Evolutionary conservation across 2,888 invertebrate species (phyloP), one percentile per base, ranked within the genome.

Genomic region (Drosophila mercatorum): DNA sequence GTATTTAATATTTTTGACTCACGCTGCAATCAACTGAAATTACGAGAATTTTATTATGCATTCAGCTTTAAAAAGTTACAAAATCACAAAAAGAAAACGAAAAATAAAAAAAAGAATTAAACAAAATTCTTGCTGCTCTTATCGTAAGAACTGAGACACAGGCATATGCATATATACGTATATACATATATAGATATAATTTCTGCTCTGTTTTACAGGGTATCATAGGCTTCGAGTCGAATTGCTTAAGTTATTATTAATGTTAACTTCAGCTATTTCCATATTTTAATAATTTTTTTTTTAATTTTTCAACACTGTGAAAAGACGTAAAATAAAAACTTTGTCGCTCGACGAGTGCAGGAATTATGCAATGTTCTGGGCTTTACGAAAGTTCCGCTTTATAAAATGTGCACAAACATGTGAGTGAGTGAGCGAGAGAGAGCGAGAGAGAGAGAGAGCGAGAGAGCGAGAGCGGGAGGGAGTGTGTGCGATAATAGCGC

Each of bases 351-450:
- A 3, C 53, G 40, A 53, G 38, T 40, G 40, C 34, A 28, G 26
- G 40, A 11, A 55, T 55, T 55, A 55, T 55, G 53, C 38, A 55
- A 55, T 53, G 53, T 40, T 31, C 49, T 55, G 11, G 38, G 53
- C 43, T 41, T 31, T 43, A 31, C 43, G 17, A 57, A 53, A 53
- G 53, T 40, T 53, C 38, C 26, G 53, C 26, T 53, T 40, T 40
- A 40, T 28, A 28, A 53, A 26, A 53, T 53, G 53, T 53, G 53
- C 38, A 38, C 38, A 26, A 26, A 51, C 51, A 51, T 51, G 51
- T 51, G 51, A 36, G 51, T 12, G 51, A 11, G 7, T 3, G 31
- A 11, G 11, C 1, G 49, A 34, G 17, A 11, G 49, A 17, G 49
- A n/a, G 31, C 2, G 8, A 5, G 49, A 34, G 17, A 11, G 49